These are phyloP conservation scores for Cheilosia impressa DNA, from an alignment of 2,888 invertebrate species.

Conservation along the genomic window DNA sequence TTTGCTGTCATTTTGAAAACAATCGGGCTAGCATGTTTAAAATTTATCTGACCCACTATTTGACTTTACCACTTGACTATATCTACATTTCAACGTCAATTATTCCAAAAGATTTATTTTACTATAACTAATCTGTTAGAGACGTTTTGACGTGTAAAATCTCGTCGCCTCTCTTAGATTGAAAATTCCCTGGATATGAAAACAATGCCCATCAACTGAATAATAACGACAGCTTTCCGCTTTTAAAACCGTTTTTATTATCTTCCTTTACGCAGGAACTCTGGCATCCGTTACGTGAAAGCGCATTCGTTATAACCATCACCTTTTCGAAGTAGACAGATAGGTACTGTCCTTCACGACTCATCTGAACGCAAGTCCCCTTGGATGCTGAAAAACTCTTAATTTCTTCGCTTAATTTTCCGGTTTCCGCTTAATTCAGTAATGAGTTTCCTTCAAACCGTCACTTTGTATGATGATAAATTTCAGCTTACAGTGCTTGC, in stretches of 20 bases:
- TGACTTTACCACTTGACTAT: too few relatives aligned
- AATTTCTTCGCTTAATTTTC: conserved; percentile 76
- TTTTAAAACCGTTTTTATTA: background rate
- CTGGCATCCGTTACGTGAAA: background rate
- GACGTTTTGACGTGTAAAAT: background rate
- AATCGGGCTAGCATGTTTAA: background rate
- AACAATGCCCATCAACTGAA: background rate
- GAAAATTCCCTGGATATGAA: too few relatives aligned
- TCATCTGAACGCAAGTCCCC: conserved; percentile 1
- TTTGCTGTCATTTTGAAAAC: too few relatives aligned
- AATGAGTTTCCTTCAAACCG: conserved; percentile 72
- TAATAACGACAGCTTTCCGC: background rate
- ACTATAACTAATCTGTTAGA: background rate
- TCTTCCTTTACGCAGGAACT: background rate
- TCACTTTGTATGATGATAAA: conserved; percentile 54
- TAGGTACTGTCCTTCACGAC: background rate
- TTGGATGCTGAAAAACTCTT: conserved; percentile 48
- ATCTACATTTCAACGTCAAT: background rate
- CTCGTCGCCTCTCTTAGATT: background rate
- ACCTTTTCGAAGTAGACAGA: background rate
- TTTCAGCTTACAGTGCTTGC: conserved; percentile 25
- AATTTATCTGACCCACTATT: background rate
- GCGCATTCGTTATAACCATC: background rate
- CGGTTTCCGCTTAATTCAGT: conserved; percentile 76
- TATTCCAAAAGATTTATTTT: background rate